Conservation (phyloP, 1,140 invertebrate species). For the Parasteatoda tepidariorum region DNA sequence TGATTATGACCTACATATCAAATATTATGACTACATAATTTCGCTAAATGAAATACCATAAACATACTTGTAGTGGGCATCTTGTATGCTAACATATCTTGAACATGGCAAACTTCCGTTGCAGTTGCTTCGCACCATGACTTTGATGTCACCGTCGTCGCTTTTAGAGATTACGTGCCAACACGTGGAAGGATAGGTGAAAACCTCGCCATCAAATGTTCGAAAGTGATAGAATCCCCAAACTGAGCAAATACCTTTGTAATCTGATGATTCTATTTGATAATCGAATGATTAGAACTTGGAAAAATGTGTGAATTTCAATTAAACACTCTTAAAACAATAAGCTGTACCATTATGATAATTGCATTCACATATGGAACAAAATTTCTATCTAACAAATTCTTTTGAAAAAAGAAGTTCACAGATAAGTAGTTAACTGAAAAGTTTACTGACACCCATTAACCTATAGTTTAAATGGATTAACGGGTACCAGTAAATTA, state of each 20-base stretch:
- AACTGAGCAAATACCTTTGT: conserved; percentile 76
- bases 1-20: too few relatives aligned
- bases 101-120: neutral
- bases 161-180: conserved; percentile 69
- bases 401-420: too few relatives aligned
- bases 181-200: conserved; percentile 67
- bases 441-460: too few relatives aligned
- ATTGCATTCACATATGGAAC: too few relatives aligned
- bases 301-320: neutral
- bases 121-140: conserved; percentile 12
- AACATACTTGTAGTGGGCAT: conserved; percentile 2
- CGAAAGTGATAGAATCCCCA: conserved; percentile 85
- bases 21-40: too few relatives aligned
- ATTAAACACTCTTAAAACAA: too few relatives aligned
- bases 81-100: neutral
- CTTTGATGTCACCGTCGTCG: conserved; percentile 14
- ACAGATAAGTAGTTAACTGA: too few relatives aligned
- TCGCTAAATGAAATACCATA: neutral
- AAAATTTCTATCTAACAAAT: too few relatives aligned
- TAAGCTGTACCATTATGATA: too few relatives aligned
- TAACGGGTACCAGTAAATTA: too few relatives aligned
- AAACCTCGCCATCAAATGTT: conserved; percentile 82
- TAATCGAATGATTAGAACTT: neutral
- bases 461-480: too few relatives aligned
- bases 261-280: conserved; percentile 3